Evolutionary conservation across 2,888 invertebrate genomes (phyloP).

Genomic region (Cataglyphis altisquamis): DNA sequence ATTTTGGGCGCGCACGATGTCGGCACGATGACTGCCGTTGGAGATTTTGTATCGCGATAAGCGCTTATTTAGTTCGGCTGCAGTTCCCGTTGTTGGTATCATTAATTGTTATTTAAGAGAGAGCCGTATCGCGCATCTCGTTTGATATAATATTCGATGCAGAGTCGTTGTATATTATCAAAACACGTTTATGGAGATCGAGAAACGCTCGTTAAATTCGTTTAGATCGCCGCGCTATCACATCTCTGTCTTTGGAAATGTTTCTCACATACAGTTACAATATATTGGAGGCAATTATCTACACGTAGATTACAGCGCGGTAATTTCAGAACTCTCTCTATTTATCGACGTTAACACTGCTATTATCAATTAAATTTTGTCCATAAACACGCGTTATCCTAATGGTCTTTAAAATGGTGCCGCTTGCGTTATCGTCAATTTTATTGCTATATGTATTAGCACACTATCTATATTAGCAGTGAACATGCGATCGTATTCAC

Average conservation of each 20-base stretch:
- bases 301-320: neutral
- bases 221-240: neutral
- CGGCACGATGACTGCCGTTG: slow-evolving; percentile 3
- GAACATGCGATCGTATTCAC: neutral
- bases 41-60: slow-evolving; percentile 35
- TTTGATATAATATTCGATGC: neutral
- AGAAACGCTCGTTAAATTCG: neutral
- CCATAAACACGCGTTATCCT: slow-evolving; percentile 2
- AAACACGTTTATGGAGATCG: neutral
- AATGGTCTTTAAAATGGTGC: neutral
- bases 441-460: neutral
- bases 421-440: neutral
- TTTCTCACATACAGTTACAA: neutral
- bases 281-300: slow-evolving; percentile 1
- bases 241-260: neutral
- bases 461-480: neutral
- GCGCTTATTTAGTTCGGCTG: slow-evolving; percentile 12
- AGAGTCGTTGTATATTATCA: neutral
- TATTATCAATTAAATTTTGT: slow-evolving; percentile 21
- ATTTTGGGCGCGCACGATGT: slow-evolving; percentile 26
- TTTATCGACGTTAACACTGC: neutral
- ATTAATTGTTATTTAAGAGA: slow-evolving; percentile 39
- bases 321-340: neutral
- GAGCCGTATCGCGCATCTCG: neutral
- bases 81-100: neutral